Percentiles rank a stretch among this genome's conserved stretches.
Evolutionary conservation across 2,797 vertebrate genomes (phyloP).

Genomic region (Clarias pachynema): DNA sequence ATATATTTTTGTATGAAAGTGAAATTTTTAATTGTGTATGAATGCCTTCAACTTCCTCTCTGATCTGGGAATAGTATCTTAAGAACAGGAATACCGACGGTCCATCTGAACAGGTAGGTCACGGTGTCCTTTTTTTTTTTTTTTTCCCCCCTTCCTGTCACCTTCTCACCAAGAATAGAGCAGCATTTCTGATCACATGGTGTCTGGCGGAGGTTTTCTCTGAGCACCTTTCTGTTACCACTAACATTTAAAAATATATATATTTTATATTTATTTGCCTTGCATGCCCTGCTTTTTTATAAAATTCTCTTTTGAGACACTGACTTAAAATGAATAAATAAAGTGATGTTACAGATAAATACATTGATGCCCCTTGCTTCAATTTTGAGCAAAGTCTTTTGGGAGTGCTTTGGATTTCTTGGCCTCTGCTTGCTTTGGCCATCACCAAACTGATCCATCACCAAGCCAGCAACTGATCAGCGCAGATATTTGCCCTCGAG

Average conservation of each 20-base stretch:
- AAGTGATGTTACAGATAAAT: constrained; percentile 77
- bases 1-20: constrained; percentile 17
- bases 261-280: constrained; percentile 48
- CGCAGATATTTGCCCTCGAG: constrained; percentile 30
- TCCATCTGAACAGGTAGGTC: constrained; percentile 77
- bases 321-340: constrained; percentile 70
- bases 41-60: constrained; percentile 59
- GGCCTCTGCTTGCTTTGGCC: constrained; percentile 50
- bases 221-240: constrained; percentile 7
- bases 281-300: constrained; percentile 69
- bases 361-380: constrained; percentile 74
- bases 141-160: background rate
- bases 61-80: constrained; percentile 61
- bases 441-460: background rate
- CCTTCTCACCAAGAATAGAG: constrained; percentile 49
- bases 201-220: background rate
- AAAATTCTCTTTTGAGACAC: constrained; percentile 41
- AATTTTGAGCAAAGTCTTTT: constrained; percentile 77
- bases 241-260: background rate
- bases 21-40: constrained; percentile 41
- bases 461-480: constrained; percentile 20
- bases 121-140: constrained; percentile 57
- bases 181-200: constrained; percentile 18
- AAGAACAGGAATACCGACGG: constrained; percentile 54
- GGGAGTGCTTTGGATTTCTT: constrained; percentile 59